A percentile compares a stretch with the other conserved stretches of the same genome.
These are phyloP conservation scores for Fulmarus glacialis DNA, from an alignment of 2,113 vertebrate species.

Conservation along the genomic window DNA sequence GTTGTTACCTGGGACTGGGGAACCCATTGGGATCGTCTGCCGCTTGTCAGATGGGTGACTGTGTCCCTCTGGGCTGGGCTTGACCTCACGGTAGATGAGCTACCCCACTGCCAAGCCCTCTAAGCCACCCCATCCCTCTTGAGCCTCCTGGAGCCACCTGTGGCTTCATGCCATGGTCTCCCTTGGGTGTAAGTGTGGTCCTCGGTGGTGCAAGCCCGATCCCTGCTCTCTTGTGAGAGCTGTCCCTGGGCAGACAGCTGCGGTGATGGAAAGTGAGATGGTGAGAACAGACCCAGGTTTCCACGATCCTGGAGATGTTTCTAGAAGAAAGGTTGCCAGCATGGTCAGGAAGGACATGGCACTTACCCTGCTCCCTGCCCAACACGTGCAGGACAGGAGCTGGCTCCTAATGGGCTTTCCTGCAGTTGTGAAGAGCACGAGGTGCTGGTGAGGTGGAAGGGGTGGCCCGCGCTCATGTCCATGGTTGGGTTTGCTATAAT, in stretches of 20 bases:
- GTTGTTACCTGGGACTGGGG: not conserved
- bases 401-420: not conserved
- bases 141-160: not conserved
- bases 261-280: not conserved
- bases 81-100: not conserved
- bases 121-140: not conserved
- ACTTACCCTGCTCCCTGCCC: not conserved
- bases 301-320: not conserved
- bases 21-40: not conserved
- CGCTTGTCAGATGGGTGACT: not conserved
- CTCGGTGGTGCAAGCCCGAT: not conserved
- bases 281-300: not conserved
- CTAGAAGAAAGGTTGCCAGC: not conserved
- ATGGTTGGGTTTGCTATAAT: not conserved
- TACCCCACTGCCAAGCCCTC: too few relatives aligned
- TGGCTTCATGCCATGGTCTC: not conserved
- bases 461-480: fast-evolving
- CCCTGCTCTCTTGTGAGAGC: not conserved
- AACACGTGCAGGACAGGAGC: not conserved
- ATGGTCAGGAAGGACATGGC: not conserved
- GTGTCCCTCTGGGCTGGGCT: not conserved
- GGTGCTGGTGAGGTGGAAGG: not conserved
- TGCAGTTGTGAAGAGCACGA: not conserved
- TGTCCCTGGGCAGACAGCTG: not conserved
- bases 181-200: not conserved